These are phyloP conservation scores for Rhinoderma darwinii DNA, from an alignment of 2,113 vertebrate genomes.

Conservation along the genomic window DNA sequence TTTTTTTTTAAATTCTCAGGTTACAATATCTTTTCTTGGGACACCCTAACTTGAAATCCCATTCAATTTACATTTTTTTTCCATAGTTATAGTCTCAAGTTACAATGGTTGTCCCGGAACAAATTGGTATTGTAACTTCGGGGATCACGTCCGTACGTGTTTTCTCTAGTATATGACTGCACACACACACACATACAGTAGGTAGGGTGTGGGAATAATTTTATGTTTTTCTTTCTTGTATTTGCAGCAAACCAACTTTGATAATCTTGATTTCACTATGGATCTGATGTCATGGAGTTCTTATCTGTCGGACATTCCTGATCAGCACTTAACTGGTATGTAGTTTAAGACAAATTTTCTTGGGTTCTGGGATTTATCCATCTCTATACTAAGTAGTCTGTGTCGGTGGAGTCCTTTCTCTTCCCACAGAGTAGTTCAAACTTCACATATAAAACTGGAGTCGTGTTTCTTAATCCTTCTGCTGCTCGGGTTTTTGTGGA, in stretches of 20 bases:
- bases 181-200: neutral
- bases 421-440: no score
- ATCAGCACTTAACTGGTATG: slow-evolving; percentile 75
- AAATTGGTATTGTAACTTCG: no score
- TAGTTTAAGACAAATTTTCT: slow-evolving; percentile 62
- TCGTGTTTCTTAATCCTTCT: no score
- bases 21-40: neutral
- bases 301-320: slow-evolving; percentile 70
- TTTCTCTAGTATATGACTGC: no score
- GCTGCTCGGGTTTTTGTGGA: no score
- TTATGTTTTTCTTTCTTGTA: slow-evolving; percentile 46
- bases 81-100: no score
- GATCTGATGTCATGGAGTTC: slow-evolving; percentile 83
- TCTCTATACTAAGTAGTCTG: no score
- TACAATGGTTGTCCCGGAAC: no score
- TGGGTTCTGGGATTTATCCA: neutral
- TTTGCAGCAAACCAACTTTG: slow-evolving; percentile 76
- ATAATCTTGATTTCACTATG: slow-evolving; percentile 84
- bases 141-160: no score
- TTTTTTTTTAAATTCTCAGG: neutral
- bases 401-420: neutral
- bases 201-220: slow-evolving; percentile 13
- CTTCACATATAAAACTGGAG: no score
- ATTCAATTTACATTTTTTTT: no score
- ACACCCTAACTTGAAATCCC: no score